These are phyloP conservation scores for Bhutanitis thaidina DNA, from an alignment of 2,888 invertebrate species.

Conservation along the genomic window DNA sequence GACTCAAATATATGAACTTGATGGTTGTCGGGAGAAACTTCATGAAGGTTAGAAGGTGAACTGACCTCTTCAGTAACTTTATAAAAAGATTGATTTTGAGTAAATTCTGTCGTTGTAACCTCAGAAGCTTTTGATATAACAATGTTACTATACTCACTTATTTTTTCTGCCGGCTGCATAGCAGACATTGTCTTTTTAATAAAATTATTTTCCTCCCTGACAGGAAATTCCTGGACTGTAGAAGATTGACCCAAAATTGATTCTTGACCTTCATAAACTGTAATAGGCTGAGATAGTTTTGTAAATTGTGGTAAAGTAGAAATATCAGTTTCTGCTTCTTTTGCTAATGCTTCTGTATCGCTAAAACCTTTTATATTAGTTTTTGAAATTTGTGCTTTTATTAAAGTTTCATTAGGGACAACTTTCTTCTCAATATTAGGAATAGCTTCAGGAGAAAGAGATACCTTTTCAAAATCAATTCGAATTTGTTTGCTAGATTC, in stretches of 20 bases:
- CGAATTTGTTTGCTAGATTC: neutral
- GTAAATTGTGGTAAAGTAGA: neutral
- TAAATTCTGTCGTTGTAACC: conserved; percentile 54
- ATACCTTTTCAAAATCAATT: neutral
- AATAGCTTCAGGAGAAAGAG: neutral
- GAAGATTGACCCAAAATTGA: conserved; percentile 29
- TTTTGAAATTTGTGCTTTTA: neutral
- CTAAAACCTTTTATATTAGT: neutral
- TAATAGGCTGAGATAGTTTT: neutral
- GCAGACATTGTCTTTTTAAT: conserved; percentile 42
- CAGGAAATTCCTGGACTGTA: conserved; percentile 38
- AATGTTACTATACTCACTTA: conserved; percentile 52
- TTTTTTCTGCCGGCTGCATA: conserved; percentile 44
- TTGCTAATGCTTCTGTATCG: neutral
- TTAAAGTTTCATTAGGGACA: neutral
- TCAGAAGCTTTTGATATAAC: conserved; percentile 51
- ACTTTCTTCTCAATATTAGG: too few species aligned
- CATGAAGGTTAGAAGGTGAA: conserved; percentile 30
- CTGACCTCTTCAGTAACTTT: conserved; percentile 42
- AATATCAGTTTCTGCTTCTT: neutral
- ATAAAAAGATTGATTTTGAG: conserved; percentile 54
- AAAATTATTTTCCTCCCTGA: conserved; percentile 41
- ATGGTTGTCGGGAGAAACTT: conserved; percentile 22
- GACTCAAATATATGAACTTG: conserved; percentile 33
- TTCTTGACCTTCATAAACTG: conserved; percentile 17